A percentile compares a stretch with the other conserved stretches of the same genome.
Evolutionary conservation across 2,888 invertebrate species (phyloP).

Genomic region (Heteropelma amictum): DNA sequence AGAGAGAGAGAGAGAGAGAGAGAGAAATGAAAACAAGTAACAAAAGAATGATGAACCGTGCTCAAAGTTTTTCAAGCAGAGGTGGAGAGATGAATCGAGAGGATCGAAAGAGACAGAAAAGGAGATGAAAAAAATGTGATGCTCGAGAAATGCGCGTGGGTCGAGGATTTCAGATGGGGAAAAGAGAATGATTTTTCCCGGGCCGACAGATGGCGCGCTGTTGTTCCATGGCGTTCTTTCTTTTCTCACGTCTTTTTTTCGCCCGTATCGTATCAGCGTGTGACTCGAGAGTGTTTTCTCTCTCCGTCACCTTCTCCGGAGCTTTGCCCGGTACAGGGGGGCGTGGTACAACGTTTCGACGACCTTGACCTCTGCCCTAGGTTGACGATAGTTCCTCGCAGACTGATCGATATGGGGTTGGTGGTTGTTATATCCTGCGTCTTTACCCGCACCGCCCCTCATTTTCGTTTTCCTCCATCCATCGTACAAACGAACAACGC

Average conservation of each 20-base stretch:
- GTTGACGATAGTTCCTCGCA: slow-evolving; percentile 70
- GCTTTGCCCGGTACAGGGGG: slow-evolving; percentile 38
- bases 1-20: background rate
- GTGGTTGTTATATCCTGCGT: slow-evolving; percentile 52
- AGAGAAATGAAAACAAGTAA: background rate
- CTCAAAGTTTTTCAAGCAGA: background rate
- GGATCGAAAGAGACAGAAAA: background rate
- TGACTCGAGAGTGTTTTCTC: slow-evolving; percentile 9
- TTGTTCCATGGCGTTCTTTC: slow-evolving; percentile 16
- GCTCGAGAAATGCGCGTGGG: background rate
- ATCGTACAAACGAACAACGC: slow-evolving; percentile 30
- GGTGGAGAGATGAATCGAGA: background rate
- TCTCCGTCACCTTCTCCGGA: background rate
- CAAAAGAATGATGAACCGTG: slow-evolving; percentile 49
- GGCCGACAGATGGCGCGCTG: slow-evolving; percentile 44
- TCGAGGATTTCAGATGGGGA: background rate
- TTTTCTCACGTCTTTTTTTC: too few species aligned
- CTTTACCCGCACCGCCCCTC: slow-evolving; percentile 10
- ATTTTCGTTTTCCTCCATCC: slow-evolving; percentile 52
- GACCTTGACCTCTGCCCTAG: slow-evolving; percentile 77
- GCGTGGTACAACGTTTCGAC: slow-evolving; percentile 60
- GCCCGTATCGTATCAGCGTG: too few species aligned
- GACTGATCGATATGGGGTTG: slow-evolving; percentile 73
- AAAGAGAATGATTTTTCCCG: slow-evolving; percentile 24
- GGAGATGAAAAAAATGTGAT: background rate